Conservation (phyloP, 2,888 invertebrate genomes). For the Polyploca ridens region DNA sequence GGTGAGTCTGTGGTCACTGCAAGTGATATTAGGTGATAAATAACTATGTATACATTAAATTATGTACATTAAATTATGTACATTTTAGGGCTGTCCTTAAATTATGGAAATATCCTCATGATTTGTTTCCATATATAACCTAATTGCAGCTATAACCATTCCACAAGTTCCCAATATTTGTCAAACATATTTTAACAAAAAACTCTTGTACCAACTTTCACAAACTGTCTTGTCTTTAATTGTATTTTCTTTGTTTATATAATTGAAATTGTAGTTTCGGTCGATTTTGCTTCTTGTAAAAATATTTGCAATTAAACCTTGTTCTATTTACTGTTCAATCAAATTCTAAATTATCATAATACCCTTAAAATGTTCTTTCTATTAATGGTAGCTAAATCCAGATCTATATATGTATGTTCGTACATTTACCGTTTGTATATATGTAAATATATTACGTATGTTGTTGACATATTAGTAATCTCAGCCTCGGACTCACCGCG, state of each 20-base stretch:
- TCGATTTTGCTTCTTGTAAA: neutral
- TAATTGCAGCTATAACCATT: neutral
- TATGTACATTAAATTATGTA: neutral
- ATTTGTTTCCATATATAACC: neutral
- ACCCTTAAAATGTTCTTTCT: neutral
- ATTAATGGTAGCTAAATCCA: neutral
- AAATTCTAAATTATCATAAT: neutral
- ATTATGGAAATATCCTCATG: neutral
- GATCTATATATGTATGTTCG: too few relatives aligned
- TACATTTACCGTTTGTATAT: too few relatives aligned
- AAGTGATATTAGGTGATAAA: constrained; percentile 21
- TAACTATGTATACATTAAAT: neutral
- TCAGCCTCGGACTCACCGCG: neutral
- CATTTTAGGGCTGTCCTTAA: neutral
- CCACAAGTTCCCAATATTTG: too few relatives aligned
- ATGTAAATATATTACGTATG: neutral
- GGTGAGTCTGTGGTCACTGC: constrained; percentile 35
- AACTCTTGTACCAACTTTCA: too few relatives aligned
- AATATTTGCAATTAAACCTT: neutral
- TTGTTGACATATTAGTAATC: constrained; percentile 1
- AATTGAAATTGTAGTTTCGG: too few relatives aligned
- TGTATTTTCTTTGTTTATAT: too few relatives aligned
- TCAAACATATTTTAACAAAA: neutral
- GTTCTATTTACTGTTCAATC: neutral
- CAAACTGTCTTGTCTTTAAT: too few relatives aligned